phyloP scores from a whole-genome alignment of 2,888 invertebrate species.

The Drosophila mulleri region DNA sequence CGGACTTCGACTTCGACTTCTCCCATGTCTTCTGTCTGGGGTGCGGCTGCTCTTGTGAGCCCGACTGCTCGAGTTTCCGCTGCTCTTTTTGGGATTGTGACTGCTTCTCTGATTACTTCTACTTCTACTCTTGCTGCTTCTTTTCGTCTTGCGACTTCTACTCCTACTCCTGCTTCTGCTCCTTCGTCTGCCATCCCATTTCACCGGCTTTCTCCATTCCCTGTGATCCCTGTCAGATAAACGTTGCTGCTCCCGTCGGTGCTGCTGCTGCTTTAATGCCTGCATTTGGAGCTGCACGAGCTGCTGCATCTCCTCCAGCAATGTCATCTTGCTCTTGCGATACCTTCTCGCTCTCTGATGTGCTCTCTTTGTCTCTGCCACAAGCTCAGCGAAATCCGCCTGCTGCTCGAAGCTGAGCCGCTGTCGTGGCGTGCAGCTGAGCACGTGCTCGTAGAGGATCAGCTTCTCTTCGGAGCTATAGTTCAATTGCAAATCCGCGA shows the following conservation, averaged over 20 bases:
- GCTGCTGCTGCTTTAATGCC: slow-evolving; percentile 58
- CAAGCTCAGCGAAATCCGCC: slow-evolving; percentile 79
- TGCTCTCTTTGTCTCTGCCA: slow-evolving; percentile 76
- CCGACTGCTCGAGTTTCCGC: too few relatives aligned
- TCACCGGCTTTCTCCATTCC: slow-evolving; percentile 1
- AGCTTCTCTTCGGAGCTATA: slow-evolving; percentile 72
- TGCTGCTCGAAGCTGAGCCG: slow-evolving; percentile 35
- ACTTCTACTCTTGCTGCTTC: background rate
- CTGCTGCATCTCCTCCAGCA: slow-evolving; percentile 81
- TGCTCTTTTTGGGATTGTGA: background rate
- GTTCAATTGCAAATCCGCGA: slow-evolving; percentile 75
- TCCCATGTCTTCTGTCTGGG: background rate
- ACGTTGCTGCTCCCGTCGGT: background rate
- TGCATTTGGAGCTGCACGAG: slow-evolving; percentile 83
- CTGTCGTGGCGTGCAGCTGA: slow-evolving; percentile 51
- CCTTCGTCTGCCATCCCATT: background rate
- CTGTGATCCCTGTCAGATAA: background rate
- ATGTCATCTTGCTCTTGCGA: slow-evolving; percentile 81
- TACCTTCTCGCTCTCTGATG: slow-evolving; percentile 75
- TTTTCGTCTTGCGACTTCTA: background rate
- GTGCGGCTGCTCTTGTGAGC: background rate
- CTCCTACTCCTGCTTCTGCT: background rate
- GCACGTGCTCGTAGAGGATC: slow-evolving; percentile 76
- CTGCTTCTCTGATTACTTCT: background rate
- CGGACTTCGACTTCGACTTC: background rate